phyloP scores from a whole-genome alignment of 2,113 vertebrate species.

The Buteo buteo region DNA sequence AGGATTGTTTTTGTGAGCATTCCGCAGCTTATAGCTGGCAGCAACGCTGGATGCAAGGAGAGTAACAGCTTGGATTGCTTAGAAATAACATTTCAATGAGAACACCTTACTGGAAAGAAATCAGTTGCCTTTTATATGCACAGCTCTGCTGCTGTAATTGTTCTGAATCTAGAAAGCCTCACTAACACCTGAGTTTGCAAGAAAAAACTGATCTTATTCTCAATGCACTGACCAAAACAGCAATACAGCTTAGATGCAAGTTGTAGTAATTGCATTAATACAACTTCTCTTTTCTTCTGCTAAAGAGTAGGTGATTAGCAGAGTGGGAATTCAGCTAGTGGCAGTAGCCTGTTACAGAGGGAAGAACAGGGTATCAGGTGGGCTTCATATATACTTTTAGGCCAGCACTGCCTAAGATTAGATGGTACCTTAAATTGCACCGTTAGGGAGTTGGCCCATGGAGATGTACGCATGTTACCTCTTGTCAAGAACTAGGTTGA shows the following conservation, averaged over 20 bases:
- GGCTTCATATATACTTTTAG: neutral
- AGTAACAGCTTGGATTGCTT: neutral
- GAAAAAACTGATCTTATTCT: neutral
- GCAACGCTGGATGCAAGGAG: rapidly evolving
- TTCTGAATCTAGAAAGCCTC: neutral
- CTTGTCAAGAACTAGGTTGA: neutral
- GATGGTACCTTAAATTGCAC: neutral
- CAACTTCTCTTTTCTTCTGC: neutral
- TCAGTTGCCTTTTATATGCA: neutral
- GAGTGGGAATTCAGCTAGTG: neutral
- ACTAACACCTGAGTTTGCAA: neutral
- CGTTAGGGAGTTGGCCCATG: neutral
- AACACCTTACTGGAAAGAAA: neutral
- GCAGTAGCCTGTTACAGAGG: neutral
- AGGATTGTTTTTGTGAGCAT: neutral
- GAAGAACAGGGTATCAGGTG: neutral
- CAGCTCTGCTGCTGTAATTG: neutral
- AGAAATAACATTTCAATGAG: neutral
- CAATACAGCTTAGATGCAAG: neutral
- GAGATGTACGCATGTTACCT: neutral
- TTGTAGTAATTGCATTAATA: neutral
- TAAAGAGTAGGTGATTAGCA: neutral
- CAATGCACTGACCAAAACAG: neutral
- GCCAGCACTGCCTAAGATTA: neutral
- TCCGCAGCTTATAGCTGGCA: neutral